Conservation (phyloP, 2,797 vertebrate species). For the Antrozous pallidus region DNA sequence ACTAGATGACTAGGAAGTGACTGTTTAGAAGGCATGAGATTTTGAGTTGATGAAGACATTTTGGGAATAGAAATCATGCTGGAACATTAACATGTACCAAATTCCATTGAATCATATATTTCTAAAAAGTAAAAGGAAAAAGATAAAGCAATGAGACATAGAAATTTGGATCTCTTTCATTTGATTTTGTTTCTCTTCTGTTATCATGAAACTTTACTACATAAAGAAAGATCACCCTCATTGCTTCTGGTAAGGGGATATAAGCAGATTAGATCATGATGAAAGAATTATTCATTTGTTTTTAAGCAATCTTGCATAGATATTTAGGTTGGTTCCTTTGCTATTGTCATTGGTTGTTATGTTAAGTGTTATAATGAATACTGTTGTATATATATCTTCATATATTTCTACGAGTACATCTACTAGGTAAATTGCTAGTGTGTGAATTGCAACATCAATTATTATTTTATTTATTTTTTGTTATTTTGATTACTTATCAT, state of each 20-base stretch:
- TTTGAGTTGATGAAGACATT: neutral
- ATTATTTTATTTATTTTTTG: neutral
- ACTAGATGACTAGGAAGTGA: neutral
- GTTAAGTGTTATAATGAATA: neutral
- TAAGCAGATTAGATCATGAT: neutral
- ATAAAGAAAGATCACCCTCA: neutral
- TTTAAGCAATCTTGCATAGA: neutral
- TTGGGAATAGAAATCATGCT: neutral
- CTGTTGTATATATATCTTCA: neutral
- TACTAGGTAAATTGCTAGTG: neutral
- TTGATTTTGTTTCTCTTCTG: neutral
- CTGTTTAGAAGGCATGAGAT: neutral
- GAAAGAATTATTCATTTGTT: neutral
- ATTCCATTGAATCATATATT: neutral
- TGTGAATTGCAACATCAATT: neutral
- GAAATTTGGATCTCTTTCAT: neutral
- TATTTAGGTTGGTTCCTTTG: neutral
- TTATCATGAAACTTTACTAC: neutral
- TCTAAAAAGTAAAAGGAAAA: neutral
- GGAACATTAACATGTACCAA: neutral
- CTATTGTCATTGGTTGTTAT: neutral
- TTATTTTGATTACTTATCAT: neutral
- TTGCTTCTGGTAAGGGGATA: neutral
- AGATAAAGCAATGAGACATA: neutral
- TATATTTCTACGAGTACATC: neutral